A percentile compares a stretch with the other conserved stretches of the same genome.
These are phyloP conservation scores for Anagyrus pseudococci DNA, from an alignment of 2,888 invertebrate genomes.

Conservation along the genomic window DNA sequence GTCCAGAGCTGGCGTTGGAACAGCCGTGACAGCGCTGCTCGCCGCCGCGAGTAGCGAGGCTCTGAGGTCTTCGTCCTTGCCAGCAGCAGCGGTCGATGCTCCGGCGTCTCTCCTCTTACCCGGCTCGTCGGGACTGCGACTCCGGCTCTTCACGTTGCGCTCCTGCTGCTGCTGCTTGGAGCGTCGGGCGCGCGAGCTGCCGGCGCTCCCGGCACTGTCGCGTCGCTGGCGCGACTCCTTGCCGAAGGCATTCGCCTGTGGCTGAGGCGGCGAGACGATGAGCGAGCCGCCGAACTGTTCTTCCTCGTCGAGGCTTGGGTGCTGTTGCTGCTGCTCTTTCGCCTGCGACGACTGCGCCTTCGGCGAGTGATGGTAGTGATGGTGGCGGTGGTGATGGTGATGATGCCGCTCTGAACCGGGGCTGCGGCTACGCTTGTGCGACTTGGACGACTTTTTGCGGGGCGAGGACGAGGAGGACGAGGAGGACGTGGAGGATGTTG, in stretches of 20 bases:
- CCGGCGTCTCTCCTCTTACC: neutral
- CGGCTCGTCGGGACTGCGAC: slow-evolving; percentile 15
- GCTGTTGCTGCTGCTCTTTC: slow-evolving; percentile 17
- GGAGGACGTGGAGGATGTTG: neutral
- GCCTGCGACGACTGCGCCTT: slow-evolving; percentile 5
- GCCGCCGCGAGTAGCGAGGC: slow-evolving; percentile 32
- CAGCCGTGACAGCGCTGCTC: neutral
- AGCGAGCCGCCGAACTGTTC: slow-evolving; percentile 58
- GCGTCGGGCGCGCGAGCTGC: slow-evolving; percentile 1
- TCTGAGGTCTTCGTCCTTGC: slow-evolving; percentile 59
- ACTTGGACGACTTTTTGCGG: slow-evolving; percentile 46
- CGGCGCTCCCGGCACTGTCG: slow-evolving; percentile 11
- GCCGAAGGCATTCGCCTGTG: slow-evolving; percentile 44
- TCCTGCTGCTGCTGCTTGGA: too few species aligned
- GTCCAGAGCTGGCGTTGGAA: slow-evolving; percentile 5
- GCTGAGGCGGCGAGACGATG: slow-evolving; percentile 59
- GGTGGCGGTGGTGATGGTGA: slow-evolving; percentile 51
- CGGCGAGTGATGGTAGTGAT: slow-evolving; percentile 10
- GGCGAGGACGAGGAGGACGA: slow-evolving; percentile 42
- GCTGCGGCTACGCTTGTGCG: slow-evolving; percentile 32
- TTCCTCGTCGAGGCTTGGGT: slow-evolving; percentile 54
- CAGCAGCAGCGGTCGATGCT: slow-evolving; percentile 45
- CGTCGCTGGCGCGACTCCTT: neutral
- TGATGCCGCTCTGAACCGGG: too few species aligned
- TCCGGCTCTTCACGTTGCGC: slow-evolving; percentile 2